Percentiles rank a stretch among this genome's conserved stretches.
Evolutionary conservation across 1,140 invertebrate genomes (phyloP).

Genomic region (Drosophila pachea): DNA sequence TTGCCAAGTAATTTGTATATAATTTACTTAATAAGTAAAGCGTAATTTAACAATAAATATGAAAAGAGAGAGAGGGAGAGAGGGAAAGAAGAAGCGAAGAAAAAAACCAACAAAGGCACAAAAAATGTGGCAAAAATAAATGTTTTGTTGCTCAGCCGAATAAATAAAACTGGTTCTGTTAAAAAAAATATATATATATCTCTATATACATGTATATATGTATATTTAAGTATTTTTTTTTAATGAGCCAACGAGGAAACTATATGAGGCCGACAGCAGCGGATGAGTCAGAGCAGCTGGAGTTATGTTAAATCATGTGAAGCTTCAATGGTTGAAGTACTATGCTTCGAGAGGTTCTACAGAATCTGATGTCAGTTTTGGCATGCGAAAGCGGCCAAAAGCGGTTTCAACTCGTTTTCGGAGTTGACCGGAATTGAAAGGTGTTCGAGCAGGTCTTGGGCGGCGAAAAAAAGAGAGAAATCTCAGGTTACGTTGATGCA

Average conservation of each 20-base stretch:
- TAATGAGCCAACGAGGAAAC: slow-evolving; percentile 8
- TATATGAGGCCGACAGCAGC: background rate
- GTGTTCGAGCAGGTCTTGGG: slow-evolving; percentile 1
- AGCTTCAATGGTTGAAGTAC: slow-evolving; percentile 14
- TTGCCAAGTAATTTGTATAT: background rate
- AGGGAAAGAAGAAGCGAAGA: background rate
- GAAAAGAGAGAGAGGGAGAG: background rate
- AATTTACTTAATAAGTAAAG: slow-evolving; percentile 2
- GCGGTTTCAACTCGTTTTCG: slow-evolving; percentile 27
- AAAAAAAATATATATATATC: slow-evolving; percentile 1
- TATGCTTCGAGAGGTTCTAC: slow-evolving; percentile 16
- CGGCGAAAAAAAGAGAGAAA: too few species aligned
- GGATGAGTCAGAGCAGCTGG: slow-evolving; percentile 20
- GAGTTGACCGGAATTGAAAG: background rate
- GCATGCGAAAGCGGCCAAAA: slow-evolving; percentile 9
- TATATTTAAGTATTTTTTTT: slow-evolving; percentile 6
- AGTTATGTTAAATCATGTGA: slow-evolving; percentile 25
- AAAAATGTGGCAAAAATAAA: background rate
- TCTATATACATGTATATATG: background rate
- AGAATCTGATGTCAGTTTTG: slow-evolving; percentile 37
- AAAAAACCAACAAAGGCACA: background rate
- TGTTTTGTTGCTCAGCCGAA: slow-evolving; percentile 7
- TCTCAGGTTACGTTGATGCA: too few species aligned
- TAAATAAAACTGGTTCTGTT: slow-evolving; percentile 31
- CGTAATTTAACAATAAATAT: background rate